Evolutionary conservation across 2,113 vertebrate species (phyloP), one percentile per base, ranked within the genome.

Genomic region (Monopterus albus): DNA sequence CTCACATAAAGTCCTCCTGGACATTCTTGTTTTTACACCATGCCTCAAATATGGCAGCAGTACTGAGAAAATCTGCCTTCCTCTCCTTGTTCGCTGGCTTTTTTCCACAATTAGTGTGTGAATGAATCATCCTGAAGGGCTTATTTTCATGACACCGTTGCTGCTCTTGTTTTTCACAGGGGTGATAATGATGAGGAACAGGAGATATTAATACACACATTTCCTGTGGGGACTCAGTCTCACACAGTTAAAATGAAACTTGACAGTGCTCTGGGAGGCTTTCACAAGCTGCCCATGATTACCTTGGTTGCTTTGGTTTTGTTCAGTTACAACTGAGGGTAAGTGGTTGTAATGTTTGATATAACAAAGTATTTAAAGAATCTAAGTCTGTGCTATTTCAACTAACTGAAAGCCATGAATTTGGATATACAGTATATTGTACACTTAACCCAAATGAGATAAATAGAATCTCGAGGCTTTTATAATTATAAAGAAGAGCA

Each of bases 181-280:
- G 69, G 75, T 69, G 74, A 78, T 84, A 83, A 83, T 80, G 59
- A 85, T 65, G 81, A 76, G 58, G 75, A 84, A 60, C 72, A 77
- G 57, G 60, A 62, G 74, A 81, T 89, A 88, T 87, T 88, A 85
- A 87, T 90, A 78, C 66, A 47, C 52, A 50, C 51, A 64, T 66
- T 76, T 91, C 82, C 82, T 84, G 47, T 39, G 56, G 78, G 84
- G 79, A 63, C 52, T 74, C 58, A 55, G 63, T 40, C 79, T 81
- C 78, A 42, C 60, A 57, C 82, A 68, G 75, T 77, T 59, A 52
- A 74, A 87, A 49, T 21, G 53, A 72, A 87, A 80, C 75, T 68
- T 78, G 77, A 67, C 77, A 74, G 36, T 45, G 65, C 61, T 77
- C n/a, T 59, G 57, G 60, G 60, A 82, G 71, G 28, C 64, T 81